Percentiles rank a stretch among this genome's conserved stretches.
phyloP scores from a whole-genome alignment of 2,797 vertebrate species.

The Mormyrops boulengeri region DNA sequence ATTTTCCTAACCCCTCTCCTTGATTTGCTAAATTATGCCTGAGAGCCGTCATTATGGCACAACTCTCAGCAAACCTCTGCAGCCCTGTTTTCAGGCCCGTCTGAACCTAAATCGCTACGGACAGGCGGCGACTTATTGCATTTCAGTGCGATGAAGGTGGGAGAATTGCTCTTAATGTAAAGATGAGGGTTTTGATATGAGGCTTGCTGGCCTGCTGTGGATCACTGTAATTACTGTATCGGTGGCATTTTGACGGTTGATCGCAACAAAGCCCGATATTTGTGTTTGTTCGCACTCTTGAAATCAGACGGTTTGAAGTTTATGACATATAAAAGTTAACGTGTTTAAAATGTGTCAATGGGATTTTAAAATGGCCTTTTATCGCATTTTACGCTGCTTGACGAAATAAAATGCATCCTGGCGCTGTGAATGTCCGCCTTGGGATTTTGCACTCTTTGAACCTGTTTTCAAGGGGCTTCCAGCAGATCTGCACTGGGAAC shows the following conservation, averaged over 20 bases:
- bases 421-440: background rate
- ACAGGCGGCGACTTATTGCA: background rate
- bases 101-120: background rate
- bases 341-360: background rate
- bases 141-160: background rate
- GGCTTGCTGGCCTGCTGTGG: background rate
- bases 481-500: background rate
- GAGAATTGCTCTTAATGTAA: background rate
- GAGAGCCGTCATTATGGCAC: constrained; percentile 64
- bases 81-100: constrained; percentile 40
- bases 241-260: background rate
- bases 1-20: constrained; percentile 47
- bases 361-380: constrained; percentile 1
- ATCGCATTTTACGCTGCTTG: background rate
- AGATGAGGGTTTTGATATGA: background rate
- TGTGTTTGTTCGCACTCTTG: background rate
- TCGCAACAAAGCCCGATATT: background rate
- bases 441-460: background rate
- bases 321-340: background rate
- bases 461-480: background rate
- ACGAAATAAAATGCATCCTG: background rate
- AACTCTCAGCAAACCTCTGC: constrained; percentile 56
- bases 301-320: constrained; percentile 1
- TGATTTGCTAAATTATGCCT: constrained; percentile 75
- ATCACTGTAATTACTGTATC: background rate